Evolutionary conservation across 2,113 vertebrate genomes (phyloP).

Genomic region (Eptesicus fuscus): DNA sequence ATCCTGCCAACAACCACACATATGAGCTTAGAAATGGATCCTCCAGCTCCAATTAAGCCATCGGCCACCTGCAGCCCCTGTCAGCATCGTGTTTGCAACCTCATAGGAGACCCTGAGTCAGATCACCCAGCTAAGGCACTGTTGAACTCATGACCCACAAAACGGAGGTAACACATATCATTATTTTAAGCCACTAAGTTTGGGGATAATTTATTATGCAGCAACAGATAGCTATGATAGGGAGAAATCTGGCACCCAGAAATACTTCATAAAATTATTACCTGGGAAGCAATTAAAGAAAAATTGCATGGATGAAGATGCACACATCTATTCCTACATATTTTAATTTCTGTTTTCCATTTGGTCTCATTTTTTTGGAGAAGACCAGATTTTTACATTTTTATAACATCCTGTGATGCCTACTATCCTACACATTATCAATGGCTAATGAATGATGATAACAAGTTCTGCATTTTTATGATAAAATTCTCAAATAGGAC

Average conservation of each 20-base stretch:
- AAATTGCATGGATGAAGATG: background rate
- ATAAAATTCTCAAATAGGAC: background rate
- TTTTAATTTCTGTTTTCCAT: conserved; percentile 10
- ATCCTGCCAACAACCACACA: background rate
- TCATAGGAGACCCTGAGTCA: background rate
- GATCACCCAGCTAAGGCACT: background rate
- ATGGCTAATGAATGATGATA: background rate
- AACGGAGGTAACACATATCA: background rate
- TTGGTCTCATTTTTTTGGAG: background rate
- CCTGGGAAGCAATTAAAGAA: background rate
- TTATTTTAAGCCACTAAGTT: background rate
- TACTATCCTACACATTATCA: background rate
- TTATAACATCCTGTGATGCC: background rate
- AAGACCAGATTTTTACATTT: background rate
- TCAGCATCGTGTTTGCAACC: background rate
- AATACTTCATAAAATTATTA: background rate
- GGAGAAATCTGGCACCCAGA: background rate
- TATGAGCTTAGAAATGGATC: background rate
- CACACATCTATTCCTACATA: background rate
- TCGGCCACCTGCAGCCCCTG: background rate
- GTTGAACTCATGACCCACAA: background rate
- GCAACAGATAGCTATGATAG: background rate
- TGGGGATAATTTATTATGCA: background rate
- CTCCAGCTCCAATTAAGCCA: background rate
- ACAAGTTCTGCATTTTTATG: conserved; percentile 28